These are phyloP conservation scores for Caenorhabditis latens DNA, from an alignment of 1,140 invertebrate species.

Conservation along the genomic window DNA sequence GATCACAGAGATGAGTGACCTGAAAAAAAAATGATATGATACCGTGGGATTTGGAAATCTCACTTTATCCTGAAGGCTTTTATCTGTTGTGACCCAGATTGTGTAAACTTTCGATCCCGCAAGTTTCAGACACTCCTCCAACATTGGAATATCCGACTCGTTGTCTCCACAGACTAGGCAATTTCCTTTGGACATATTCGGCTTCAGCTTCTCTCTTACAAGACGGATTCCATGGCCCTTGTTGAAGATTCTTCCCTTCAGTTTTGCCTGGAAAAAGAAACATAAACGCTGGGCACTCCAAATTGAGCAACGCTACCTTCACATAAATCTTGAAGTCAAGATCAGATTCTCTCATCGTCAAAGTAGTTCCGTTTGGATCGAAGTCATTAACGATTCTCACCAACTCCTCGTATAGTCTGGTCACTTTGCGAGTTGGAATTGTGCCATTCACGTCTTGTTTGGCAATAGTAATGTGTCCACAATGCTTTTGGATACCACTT, in stretches of 20 bases:
- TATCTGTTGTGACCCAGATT: constrained; percentile 76
- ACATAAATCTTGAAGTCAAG: constrained; percentile 67
- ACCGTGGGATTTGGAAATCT: constrained; percentile 2
- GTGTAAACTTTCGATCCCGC: constrained; percentile 70
- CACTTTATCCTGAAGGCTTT: constrained; percentile 62
- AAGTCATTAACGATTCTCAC: constrained; percentile 64
- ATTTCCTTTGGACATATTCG: constrained; percentile 62
- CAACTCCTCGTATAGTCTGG: constrained; percentile 57
- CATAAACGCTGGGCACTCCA: background rate
- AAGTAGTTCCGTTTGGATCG: constrained; percentile 64
- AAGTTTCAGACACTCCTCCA: constrained; percentile 70
- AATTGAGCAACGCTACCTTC: constrained; percentile 23
- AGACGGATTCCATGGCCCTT: constrained; percentile 67
- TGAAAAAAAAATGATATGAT: constrained; percentile 53
- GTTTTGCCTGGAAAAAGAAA: constrained; percentile 60
- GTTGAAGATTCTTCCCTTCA: constrained; percentile 68
- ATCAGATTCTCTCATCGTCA: constrained; percentile 64
- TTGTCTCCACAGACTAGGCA: constrained; percentile 77
- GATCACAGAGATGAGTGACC: constrained; percentile 71
- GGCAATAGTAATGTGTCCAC: constrained; percentile 68
- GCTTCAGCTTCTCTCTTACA: constrained; percentile 59
- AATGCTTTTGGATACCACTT: constrained; percentile 68
- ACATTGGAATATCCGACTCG: constrained; percentile 77
- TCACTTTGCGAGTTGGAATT: constrained; percentile 48
- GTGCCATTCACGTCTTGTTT: constrained; percentile 67